A percentile compares a stretch with the other conserved stretches of the same genome.
Evolutionary conservation across 2,797 vertebrate species (phyloP).

Genomic region (Eulemur albifrons): DNA sequence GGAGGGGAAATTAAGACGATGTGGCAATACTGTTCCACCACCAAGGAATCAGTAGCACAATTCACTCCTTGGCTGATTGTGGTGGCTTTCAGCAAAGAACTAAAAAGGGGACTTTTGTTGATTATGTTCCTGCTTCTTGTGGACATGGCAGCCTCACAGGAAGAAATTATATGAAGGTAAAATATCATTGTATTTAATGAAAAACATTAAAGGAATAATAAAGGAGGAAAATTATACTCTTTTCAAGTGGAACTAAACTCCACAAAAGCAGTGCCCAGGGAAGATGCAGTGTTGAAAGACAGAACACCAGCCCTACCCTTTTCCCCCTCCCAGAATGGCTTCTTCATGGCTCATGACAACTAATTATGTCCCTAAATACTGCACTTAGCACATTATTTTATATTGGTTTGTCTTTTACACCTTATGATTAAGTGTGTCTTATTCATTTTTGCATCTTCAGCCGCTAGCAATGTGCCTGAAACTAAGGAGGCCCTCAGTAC

Average conservation of each 20-base stretch:
- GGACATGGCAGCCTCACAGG: not conserved
- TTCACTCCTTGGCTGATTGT: not conserved
- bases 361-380: not conserved
- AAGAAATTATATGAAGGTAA: not conserved
- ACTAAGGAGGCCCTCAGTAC: not conserved
- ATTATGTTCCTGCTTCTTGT: not conserved
- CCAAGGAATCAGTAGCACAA: not conserved
- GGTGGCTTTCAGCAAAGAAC: not conserved
- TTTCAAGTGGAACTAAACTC: not conserved
- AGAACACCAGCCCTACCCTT: too few relatives aligned
- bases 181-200: not conserved
- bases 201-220: not conserved
- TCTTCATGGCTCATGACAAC: rapidly evolving
- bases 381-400: not conserved
- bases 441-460: not conserved
- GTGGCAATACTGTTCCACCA: not conserved
- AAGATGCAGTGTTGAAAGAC: too few relatives aligned
- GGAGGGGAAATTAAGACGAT: not conserved
- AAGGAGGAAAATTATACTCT: not conserved
- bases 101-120: not conserved
- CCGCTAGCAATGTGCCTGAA: not conserved
- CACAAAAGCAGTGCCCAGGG: not conserved
- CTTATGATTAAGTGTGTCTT: not conserved
- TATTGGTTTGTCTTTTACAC: not conserved
- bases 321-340: not conserved